Evolutionary conservation across 2,888 invertebrate genomes (phyloP).

Genomic region (Lymantria dispar): DNA sequence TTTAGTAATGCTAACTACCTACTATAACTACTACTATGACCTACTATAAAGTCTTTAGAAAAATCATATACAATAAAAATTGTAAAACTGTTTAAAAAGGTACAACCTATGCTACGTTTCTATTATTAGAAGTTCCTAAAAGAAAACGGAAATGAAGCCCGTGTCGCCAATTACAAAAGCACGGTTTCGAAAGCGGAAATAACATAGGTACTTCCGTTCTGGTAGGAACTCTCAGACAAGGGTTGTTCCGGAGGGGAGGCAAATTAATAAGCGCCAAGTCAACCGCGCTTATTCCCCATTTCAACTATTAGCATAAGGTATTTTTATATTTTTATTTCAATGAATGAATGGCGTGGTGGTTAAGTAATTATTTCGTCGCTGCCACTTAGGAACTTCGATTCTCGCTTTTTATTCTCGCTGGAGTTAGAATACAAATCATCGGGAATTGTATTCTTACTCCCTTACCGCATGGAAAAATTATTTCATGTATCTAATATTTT

Average conservation of each 20-base stretch:
- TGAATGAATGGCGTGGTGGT: no score
- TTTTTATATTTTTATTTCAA: not conserved
- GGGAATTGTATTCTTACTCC: no score
- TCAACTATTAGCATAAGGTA: not conserved
- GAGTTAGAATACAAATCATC: no score
- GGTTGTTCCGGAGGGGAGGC: slow-evolving; percentile 76
- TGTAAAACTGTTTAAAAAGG: slow-evolving; percentile 7
- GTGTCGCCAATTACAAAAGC: slow-evolving; percentile 72
- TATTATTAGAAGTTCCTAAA: slow-evolving; percentile 36
- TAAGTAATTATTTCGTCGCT: no score
- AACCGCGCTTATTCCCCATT: slow-evolving; percentile 61
- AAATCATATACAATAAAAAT: not conserved
- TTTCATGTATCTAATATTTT: no score
- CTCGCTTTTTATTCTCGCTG: no score
- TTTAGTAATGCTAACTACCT: no score
- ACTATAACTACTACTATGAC: no score
- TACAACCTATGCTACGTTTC: slow-evolving; percentile 19
- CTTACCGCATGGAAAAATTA: no score
- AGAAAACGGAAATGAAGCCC: slow-evolving; percentile 71
- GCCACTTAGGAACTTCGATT: no score
- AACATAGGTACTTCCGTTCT: slow-evolving; percentile 75
- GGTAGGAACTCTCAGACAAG: slow-evolving; percentile 62
- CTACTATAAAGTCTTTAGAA: no score
- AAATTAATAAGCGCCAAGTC: slow-evolving; percentile 72
- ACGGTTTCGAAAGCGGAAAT: slow-evolving; percentile 70